Evolutionary conservation across 2,797 vertebrate genomes (phyloP), one percentile per base, ranked within the genome.

Genomic region (Esox lucius): DNA sequence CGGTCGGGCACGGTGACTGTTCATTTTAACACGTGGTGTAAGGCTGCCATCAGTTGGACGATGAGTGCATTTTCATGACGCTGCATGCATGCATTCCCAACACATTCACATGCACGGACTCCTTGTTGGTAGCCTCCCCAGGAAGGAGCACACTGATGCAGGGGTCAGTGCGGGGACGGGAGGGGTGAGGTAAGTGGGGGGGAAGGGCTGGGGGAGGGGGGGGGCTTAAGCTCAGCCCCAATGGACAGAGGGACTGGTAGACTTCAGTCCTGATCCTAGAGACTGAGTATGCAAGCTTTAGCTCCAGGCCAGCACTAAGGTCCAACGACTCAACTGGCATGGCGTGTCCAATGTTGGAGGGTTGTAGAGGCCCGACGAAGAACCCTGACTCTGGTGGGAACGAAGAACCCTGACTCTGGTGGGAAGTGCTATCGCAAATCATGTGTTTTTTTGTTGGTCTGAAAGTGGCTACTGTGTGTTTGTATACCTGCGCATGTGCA

Each of bases 351-450:
- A 22, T 1, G 53, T 22, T n/a, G 19, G 42, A 59, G n/a, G n/a
- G 3, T 59, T 24, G 53, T 22, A 59, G 8, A 22, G 11, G n/a
- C 22, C n/a, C 19, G 53, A 53, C n/a, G 1, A n/a, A 8, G 22
- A 22, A 42, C 61, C n/a, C n/a, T n/a, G n/a, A n/a, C n/a, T n/a
- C n/a, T n/a, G n/a, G n/a, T n/a, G n/a, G n/a, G 70, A 78, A 80
- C n/a, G 1, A n/a, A 8, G 22, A 22, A 42, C 31, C 28, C 0
- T n/a, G 66, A 48, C 61, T 26, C 28, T 8, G 69, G 19, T 42
- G 65, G 16, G 70, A 78, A 80, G 74, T 80, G 82, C 42, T 42
- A 78, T 65, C 78, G 68, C 22, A 84, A 53, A 56, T 76, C 61
- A 59, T 74, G 72, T 26, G 61, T 35, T 16, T 53, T 8, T 51